Percentiles rank a stretch among this genome's conserved stretches.
These are phyloP conservation scores for Gryllus bimaculatus DNA, from an alignment of 1,140 invertebrate genomes.

Conservation along the genomic window DNA sequence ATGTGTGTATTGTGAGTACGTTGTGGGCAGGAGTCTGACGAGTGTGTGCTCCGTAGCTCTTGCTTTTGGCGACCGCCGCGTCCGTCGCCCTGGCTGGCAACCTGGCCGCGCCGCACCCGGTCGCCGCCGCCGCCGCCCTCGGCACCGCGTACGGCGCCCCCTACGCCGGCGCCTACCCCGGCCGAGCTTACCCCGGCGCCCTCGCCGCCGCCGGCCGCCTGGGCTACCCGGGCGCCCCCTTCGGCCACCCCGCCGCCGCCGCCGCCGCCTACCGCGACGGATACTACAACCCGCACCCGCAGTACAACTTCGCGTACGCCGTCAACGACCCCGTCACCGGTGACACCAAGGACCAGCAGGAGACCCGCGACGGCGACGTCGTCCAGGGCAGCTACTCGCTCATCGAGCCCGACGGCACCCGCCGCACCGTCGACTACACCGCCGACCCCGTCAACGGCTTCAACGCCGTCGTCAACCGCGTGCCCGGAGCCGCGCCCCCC, in stretches of 20 bases:
- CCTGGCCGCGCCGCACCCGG: not conserved
- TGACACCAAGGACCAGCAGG: constrained; percentile 23
- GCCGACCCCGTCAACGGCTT: constrained; percentile 25
- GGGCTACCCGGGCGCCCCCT: constrained; percentile 9
- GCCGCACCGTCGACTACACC: constrained; percentile 24
- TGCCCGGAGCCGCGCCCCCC: constrained; percentile 11
- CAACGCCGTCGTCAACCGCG: constrained; percentile 24
- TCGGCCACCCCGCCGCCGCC: not conserved
- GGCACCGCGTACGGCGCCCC: constrained; percentile 18
- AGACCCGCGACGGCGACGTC: constrained; percentile 23
- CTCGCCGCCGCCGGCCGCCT: constrained; percentile 13
- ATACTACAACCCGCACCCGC: constrained; percentile 24
- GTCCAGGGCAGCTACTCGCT: constrained; percentile 23
- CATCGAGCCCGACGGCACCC: constrained; percentile 23
- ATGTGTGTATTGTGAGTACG: too few species aligned
- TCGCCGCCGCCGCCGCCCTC: not conserved
- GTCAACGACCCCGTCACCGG: constrained; percentile 23
- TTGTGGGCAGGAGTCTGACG: too few species aligned
- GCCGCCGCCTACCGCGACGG: constrained; percentile 6
- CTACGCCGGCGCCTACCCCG: constrained; percentile 19
- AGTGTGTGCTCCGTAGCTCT: too few species aligned
- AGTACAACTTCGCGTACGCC: constrained; percentile 28
- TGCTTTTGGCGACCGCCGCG: too few species aligned
- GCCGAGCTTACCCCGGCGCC: not conserved
- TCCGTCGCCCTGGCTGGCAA: too few species aligned